These are phyloP conservation scores for Periphyllus acericola DNA, from an alignment of 2,888 invertebrate species.

Conservation along the genomic window DNA sequence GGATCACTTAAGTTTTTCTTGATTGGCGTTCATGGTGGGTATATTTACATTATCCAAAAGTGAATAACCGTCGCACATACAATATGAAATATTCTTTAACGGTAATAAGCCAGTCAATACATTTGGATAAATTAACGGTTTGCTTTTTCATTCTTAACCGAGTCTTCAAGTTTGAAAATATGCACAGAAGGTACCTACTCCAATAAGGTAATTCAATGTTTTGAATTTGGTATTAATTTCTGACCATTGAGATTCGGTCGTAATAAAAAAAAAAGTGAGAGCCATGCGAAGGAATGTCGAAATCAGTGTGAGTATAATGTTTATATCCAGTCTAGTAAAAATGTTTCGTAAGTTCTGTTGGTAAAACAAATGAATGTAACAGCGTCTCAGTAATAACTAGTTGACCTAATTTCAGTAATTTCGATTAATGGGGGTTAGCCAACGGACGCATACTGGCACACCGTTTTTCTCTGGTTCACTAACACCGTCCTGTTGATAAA, in stretches of 20 bases:
- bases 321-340: neutral
- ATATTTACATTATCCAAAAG: neutral
- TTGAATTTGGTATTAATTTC: too few relatives aligned
- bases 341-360: neutral
- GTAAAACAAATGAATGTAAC: neutral
- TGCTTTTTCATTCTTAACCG: too few relatives aligned
- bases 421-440: slow-evolving; percentile 18
- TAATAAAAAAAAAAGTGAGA: neutral
- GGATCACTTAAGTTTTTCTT: neutral
- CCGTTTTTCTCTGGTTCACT: neutral
- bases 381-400: neutral
- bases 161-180: too few relatives aligned
- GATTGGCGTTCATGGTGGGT: neutral
- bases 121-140: too few relatives aligned
- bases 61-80: too few relatives aligned
- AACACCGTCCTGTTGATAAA: slow-evolving; percentile 24
- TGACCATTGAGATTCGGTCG: neutral
- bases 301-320: neutral
- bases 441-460: neutral
- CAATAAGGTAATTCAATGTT: too few relatives aligned
- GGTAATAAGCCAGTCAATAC: too few relatives aligned
- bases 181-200: too few relatives aligned
- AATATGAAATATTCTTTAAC: too few relatives aligned
- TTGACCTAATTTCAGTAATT: slow-evolving; percentile 27
- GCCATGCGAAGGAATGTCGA: neutral